Evolutionary conservation across 2,113 vertebrate genomes (phyloP).

Genomic region (Clarias gariepinus): DNA sequence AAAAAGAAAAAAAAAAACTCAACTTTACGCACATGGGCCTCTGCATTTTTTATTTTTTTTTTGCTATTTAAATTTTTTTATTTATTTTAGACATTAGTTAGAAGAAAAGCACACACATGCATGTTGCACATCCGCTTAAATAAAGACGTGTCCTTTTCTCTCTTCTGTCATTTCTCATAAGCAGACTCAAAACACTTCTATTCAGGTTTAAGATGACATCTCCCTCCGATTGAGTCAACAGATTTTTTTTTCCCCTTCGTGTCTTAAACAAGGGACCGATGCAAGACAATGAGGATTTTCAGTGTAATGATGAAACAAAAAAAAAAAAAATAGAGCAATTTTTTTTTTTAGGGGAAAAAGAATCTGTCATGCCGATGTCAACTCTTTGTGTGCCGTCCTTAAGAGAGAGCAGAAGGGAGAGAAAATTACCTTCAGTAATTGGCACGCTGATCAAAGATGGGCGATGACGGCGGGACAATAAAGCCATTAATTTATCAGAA

Average conservation of each 20-base stretch:
- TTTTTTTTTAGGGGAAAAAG: slow-evolving; percentile 60
- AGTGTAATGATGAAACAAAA: slow-evolving; percentile 80
- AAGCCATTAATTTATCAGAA: slow-evolving; percentile 98
- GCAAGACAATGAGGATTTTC: slow-evolving; percentile 81
- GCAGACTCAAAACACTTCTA: slow-evolving; percentile 93
- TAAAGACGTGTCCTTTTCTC: slow-evolving; percentile 95
- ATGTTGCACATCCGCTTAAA: slow-evolving; percentile 86
- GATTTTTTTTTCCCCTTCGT: slow-evolving; percentile 78
- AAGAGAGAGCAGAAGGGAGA: slow-evolving; percentile 68
- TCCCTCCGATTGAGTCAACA: slow-evolving; percentile 95
- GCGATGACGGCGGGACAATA: slow-evolving; percentile 87
- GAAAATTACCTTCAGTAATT: slow-evolving; percentile 90
- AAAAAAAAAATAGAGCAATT: slow-evolving; percentile 51
- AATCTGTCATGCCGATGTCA: slow-evolving; percentile 93
- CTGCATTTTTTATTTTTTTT: slow-evolving; percentile 73
- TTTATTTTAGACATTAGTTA: slow-evolving; percentile 87
- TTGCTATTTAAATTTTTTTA: slow-evolving; percentile 86
- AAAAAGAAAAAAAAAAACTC: slow-evolving; percentile 68
- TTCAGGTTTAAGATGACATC: slow-evolving; percentile 98
- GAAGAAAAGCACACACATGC: slow-evolving; percentile 79
- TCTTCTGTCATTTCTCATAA: slow-evolving; percentile 97
- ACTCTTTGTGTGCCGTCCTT: slow-evolving; percentile 73
- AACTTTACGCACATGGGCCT: slow-evolving; percentile 62
- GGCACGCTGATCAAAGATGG: slow-evolving; percentile 87
- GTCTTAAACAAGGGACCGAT: slow-evolving; percentile 71